These are phyloP conservation scores for Rhizoglyphus robini DNA, from an alignment of 1,140 invertebrate species.

Conservation along the genomic window DNA sequence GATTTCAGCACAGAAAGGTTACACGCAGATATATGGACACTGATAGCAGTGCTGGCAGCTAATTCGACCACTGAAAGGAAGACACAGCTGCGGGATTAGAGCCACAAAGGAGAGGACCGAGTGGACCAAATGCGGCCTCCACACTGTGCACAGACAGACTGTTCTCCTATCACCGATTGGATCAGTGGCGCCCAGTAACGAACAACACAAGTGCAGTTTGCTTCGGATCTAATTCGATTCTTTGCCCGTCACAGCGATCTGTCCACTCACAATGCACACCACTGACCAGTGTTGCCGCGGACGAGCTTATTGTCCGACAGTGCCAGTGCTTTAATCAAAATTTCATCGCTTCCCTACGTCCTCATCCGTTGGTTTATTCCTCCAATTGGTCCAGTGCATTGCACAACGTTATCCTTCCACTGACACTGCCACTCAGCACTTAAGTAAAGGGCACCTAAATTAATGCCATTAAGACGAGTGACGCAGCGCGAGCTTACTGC, in stretches of 20 bases:
- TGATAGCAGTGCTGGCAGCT: not conserved
- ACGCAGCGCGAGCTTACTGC: too few relatives aligned
- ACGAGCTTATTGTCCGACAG: not conserved
- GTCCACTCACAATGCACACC: not conserved
- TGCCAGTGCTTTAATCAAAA: slow-evolving; percentile 6
- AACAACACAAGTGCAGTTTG: not conserved
- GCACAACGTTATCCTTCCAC: too few relatives aligned
- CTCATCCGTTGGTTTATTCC: not conserved
- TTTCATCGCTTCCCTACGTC: not conserved
- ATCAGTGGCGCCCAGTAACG: not conserved
- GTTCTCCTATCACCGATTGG: not conserved
- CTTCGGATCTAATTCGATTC: not conserved
- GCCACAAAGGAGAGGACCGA: not conserved
- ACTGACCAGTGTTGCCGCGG: too few relatives aligned
- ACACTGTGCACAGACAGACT: too few relatives aligned
- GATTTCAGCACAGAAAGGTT: not conserved
- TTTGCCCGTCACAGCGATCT: not conserved
- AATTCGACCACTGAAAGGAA: not conserved
- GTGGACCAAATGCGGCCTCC: slow-evolving; percentile 8
- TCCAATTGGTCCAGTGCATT: too few relatives aligned
- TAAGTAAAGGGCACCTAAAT: too few relatives aligned
- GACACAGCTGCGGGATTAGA: slow-evolving; percentile 10
- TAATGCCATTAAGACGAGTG: too few relatives aligned
- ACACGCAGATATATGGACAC: not conserved
- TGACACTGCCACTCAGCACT: too few relatives aligned